Conservation (phyloP, 2,113 vertebrate genomes). For the Alligator sinensis region DNA sequence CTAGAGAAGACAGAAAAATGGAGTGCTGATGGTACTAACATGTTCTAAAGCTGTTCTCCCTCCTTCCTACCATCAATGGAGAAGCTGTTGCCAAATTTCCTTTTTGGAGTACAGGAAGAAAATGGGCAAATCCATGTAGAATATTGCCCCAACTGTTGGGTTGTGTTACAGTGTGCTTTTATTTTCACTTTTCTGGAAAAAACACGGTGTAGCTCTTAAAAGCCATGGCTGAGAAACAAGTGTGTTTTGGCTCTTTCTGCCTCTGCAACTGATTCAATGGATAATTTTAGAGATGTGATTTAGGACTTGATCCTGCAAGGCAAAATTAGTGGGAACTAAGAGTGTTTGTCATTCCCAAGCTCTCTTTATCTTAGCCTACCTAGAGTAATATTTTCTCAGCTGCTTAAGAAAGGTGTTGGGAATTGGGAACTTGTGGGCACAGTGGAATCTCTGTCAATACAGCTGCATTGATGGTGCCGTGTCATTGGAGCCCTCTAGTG, state of each 20-base stretch:
- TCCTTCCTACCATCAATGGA: background rate
- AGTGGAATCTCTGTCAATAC: too few species aligned
- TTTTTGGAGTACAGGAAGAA: background rate
- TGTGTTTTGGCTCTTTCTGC: background rate
- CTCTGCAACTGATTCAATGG: slow-evolving; percentile 13
- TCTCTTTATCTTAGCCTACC: background rate
- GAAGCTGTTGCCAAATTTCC: background rate
- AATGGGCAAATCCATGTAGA: background rate
- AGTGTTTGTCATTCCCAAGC: background rate
- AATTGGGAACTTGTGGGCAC: background rate
- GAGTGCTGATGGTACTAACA: background rate
- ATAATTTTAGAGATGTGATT: background rate
- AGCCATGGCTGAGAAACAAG: background rate
- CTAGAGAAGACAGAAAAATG: background rate
- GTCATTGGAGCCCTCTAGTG: too few species aligned
- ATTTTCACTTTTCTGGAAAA: background rate
- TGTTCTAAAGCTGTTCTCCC: background rate
- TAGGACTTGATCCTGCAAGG: background rate
- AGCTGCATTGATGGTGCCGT: too few species aligned
- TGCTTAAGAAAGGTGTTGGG: background rate
- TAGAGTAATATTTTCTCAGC: background rate
- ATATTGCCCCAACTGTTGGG: background rate
- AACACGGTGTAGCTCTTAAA: background rate
- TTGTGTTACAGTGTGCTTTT: background rate
- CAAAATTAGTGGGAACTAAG: background rate